Percentiles rank a stretch among this genome's conserved stretches.
These are phyloP conservation scores for Drosophila subsilvestris DNA, from an alignment of 2,888 invertebrate species.

Conservation along the genomic window DNA sequence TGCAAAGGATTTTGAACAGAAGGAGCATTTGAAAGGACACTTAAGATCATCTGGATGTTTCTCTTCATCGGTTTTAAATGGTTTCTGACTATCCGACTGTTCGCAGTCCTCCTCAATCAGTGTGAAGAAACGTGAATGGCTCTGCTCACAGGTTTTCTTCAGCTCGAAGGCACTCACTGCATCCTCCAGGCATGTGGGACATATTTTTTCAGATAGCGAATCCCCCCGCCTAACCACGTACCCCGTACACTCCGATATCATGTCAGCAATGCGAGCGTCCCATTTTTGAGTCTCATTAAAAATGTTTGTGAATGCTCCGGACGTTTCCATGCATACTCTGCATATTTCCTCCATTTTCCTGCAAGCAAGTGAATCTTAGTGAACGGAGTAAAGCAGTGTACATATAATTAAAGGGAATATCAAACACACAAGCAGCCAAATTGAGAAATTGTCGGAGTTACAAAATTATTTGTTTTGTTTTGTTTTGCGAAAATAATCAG, in stretches of 20 bases:
- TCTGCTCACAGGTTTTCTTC: not conserved
- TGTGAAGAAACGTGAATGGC: not conserved
- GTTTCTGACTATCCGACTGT: no score
- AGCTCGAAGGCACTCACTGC: not conserved
- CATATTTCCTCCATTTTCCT: not conserved
- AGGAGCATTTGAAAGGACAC: no score
- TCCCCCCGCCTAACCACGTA: not conserved
- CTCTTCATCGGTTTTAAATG: no score
- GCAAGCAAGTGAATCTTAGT: not conserved
- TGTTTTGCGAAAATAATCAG: slow-evolving; percentile 5
- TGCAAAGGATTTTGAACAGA: no score
- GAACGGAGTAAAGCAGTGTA: no score
- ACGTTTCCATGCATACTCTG: not conserved
- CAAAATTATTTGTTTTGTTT: not conserved
- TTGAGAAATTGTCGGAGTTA: not conserved
- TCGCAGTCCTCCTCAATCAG: no score
- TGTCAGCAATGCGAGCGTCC: not conserved
- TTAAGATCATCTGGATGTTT: no score
- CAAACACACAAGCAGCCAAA: not conserved
- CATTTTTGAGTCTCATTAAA: not conserved
- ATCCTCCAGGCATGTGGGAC: not conserved
- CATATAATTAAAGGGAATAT: not conserved
- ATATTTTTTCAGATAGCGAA: not conserved
- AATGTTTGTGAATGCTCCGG: not conserved
- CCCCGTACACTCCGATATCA: not conserved